Base-by-base conservation (phyloP, 2,113 vertebrate genomes). In the Ciconia stormi region DNA sequence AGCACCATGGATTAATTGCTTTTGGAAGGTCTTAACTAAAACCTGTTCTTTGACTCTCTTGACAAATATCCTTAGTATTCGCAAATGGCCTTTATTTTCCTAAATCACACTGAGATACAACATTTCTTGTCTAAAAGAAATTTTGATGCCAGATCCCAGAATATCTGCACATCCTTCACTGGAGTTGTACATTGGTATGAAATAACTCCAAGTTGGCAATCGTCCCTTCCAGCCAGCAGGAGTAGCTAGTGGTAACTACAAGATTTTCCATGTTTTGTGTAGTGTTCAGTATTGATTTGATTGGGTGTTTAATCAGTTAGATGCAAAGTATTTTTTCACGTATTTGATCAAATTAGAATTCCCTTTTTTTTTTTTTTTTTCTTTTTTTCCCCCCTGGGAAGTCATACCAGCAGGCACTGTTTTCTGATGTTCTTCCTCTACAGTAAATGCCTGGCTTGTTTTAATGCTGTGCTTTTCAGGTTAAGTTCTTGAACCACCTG, bases 21-120 rank as follows among this genome's bases (percentile, higher is more conserved):
- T 90, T 90, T 95, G 89, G 91, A 94, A 91, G 80, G 83, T 67
- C 70, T 89, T 85, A 87, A 87, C 87, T 87, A 76, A 95, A 94
- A 89, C 61, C 65, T 52, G 73, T 78, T 91, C 56, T 80, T 92
- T 90, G 59, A 53, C 82, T 95, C n/a, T 84, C 62, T 76, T 95
- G 93, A 96, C 53, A 77, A 93, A 97, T 96, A 85, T 20, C 56
- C 58, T 53, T 40, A 85, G 44, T 29, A 34, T 69, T 87, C 74
- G 77, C 74, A 93, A 93, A 80, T 85, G 83, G 63, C 70, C 74
- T 97, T 91, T 93, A 88, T 94, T 88, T 95, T 94, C 52, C n/a
- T 94, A 89, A 92, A 91, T 93, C 84, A 93, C 16, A n/a, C 19
- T 0, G 11, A 77, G n/a, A 80, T 85, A 61, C 9, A 79, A 84